These are phyloP conservation scores for Tarsius wallacei DNA, from an alignment of 2,797 vertebrate species.

Conservation along the genomic window DNA sequence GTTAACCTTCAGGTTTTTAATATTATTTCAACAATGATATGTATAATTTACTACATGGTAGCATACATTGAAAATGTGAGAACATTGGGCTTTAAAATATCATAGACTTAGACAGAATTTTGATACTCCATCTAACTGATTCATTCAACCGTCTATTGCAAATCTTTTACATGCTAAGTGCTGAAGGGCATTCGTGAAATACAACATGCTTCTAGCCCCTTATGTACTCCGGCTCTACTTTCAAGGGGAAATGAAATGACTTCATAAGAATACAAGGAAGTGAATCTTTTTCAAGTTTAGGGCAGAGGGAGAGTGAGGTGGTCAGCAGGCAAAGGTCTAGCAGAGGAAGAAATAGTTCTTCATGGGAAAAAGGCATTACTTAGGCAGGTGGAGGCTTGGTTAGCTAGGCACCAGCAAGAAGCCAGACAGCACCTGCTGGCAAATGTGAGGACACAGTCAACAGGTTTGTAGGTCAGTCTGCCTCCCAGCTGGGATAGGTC, in stretches of 20 bases:
- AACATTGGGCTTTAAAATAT: slow-evolving; percentile 62
- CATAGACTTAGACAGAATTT: slow-evolving; percentile 22
- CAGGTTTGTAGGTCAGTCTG: neutral
- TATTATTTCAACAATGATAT: slow-evolving; percentile 64
- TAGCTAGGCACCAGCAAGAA: no score
- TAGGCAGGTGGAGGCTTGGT: neutral
- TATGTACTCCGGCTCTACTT: neutral
- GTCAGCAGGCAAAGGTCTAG: neutral
- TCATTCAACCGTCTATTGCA: neutral
- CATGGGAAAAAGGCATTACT: neutral
- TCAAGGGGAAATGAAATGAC: slow-evolving; percentile 44
- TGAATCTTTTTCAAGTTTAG: neutral
- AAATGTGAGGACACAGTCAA: neutral
- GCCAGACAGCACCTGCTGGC: neutral
- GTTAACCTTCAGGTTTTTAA: slow-evolving; percentile 74
- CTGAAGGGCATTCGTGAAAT: neutral
- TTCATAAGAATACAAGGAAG: neutral
- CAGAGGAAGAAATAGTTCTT: neutral
- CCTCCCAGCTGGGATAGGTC: neutral
- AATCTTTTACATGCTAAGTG: slow-evolving; percentile 1
- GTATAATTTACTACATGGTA: slow-evolving; percentile 46
- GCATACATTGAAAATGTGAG: slow-evolving; percentile 56
- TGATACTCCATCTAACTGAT: neutral
- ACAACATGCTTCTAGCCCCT: neutral
- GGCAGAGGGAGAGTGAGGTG: neutral